These are phyloP conservation scores for Abrostola triplasia DNA, from an alignment of 2,888 invertebrate genomes.

Conservation along the genomic window DNA sequence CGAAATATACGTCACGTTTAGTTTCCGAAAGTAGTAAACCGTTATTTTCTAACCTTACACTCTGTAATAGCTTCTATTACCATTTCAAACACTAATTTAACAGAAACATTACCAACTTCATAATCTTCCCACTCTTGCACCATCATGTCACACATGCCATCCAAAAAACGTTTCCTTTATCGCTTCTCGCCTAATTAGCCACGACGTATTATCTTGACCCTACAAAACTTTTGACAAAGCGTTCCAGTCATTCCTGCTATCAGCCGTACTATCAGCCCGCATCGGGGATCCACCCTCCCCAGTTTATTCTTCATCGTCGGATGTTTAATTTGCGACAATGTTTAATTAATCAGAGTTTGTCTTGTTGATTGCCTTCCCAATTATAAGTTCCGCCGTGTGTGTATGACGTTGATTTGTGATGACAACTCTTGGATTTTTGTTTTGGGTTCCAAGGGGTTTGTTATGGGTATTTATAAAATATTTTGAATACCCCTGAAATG, in stretches of 20 bases:
- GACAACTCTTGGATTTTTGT: slow-evolving; percentile 30
- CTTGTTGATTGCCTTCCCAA: slow-evolving; percentile 85
- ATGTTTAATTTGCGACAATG: slow-evolving; percentile 85
- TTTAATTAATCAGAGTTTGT: slow-evolving; percentile 86
- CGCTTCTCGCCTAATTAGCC: slow-evolving; percentile 52
- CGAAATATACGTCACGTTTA: too few relatives aligned
- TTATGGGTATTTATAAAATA: too few relatives aligned
- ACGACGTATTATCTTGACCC: slow-evolving; percentile 50
- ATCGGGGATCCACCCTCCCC: slow-evolving; percentile 58
- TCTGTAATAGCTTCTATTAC: too few relatives aligned
- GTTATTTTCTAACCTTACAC: too few relatives aligned
- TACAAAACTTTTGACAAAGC: slow-evolving; percentile 52
- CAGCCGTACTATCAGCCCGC: slow-evolving; percentile 52
- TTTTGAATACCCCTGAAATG: too few relatives aligned
- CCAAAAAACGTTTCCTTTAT: slow-evolving; percentile 42
- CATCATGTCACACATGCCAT: slow-evolving; percentile 23
- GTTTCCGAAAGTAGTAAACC: too few relatives aligned
- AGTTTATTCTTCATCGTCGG: slow-evolving; percentile 71
- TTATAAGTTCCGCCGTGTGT: slow-evolving; percentile 82
- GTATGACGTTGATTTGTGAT: slow-evolving; percentile 81
- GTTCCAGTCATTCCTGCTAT: slow-evolving; percentile 44
- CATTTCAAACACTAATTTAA: background rate
- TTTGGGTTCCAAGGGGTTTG: background rate
- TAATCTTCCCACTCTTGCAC: background rate
- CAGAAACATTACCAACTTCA: background rate